Percentiles rank a stretch among this genome's conserved stretches.
phyloP scores from a whole-genome alignment of 2,888 invertebrate genomes.

The Nemotelus nigrinus region DNA sequence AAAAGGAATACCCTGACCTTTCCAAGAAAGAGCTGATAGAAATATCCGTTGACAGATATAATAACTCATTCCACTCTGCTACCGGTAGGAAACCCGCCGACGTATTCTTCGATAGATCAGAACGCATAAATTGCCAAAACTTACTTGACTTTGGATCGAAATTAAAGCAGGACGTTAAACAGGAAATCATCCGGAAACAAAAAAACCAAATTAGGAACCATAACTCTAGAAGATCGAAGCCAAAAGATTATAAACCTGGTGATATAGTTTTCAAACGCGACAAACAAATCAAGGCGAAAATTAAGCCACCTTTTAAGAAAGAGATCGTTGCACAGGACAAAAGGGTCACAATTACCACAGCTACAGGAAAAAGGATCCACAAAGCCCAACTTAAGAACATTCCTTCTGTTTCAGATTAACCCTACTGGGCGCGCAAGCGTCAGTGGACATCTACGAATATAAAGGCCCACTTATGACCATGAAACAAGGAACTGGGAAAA shows the following conservation, averaged over 20 bases:
- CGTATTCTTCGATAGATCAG: slow-evolving; percentile 49
- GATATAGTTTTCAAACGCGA: not conserved
- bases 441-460: too few relatives aligned
- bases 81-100: slow-evolving; percentile 49
- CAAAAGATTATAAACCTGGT: not conserved
- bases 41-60: too few relatives aligned
- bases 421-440: too few relatives aligned
- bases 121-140: slow-evolving; percentile 41
- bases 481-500: slow-evolving; percentile 13
- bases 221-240: slow-evolving; percentile 6
- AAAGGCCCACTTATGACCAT: not conserved
- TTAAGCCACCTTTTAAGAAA: slow-evolving; percentile 8
- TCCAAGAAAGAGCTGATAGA: too few relatives aligned
- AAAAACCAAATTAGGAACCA: not conserved
- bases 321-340: slow-evolving; percentile 7
- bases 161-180: slow-evolving; percentile 10
- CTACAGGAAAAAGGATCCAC: not conserved
- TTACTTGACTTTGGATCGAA: slow-evolving; percentile 12
- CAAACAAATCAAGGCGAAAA: slow-evolving; percentile 19
- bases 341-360: slow-evolving; percentile 5
- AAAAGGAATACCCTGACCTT: too few relatives aligned
- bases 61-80: slow-evolving; percentile 51
- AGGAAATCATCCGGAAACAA: slow-evolving; percentile 27
- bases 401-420: too few relatives aligned
- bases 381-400: too few relatives aligned